Percentiles rank a stretch among this genome's conserved stretches.
These are phyloP conservation scores for Caenorhabditis plicata DNA, from an alignment of 2,888 invertebrate genomes.

Conservation along the genomic window DNA sequence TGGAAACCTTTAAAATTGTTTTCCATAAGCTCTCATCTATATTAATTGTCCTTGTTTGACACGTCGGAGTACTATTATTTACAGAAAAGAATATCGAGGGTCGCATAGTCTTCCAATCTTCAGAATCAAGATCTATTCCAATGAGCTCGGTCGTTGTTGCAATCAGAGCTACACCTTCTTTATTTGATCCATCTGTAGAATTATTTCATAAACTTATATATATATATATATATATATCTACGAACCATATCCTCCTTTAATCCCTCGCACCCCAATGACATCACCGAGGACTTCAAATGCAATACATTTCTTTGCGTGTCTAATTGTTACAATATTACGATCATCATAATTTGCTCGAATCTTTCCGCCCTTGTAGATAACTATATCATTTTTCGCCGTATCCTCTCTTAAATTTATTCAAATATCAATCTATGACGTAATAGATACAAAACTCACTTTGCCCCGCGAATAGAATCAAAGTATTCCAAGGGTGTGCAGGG, in stretches of 20 bases:
- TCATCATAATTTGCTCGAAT: slow-evolving; percentile 19
- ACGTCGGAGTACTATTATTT: slow-evolving; percentile 18
- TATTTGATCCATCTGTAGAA: slow-evolving; percentile 1
- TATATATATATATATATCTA: neutral
- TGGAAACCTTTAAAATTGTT: slow-evolving; percentile 4
- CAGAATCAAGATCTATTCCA: slow-evolving; percentile 12
- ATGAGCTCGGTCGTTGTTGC: slow-evolving; percentile 22
- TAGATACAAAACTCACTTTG: neutral
- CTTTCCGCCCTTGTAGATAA: slow-evolving; percentile 21
- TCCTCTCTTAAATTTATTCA: neutral
- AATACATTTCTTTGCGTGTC: neutral
- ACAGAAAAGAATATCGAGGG: slow-evolving; percentile 14
- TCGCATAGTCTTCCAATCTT: slow-evolving; percentile 5
- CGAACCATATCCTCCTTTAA: neutral
- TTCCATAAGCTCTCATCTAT: slow-evolving; percentile 20
- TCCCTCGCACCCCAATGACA: slow-evolving; percentile 8
- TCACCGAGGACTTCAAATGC: slow-evolving; percentile 10
- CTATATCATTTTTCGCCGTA: neutral
- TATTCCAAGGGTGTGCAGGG: slow-evolving; percentile 14
- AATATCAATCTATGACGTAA: too few relatives aligned
- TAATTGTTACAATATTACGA: slow-evolving; percentile 4
- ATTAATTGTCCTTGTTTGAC: slow-evolving; percentile 9
- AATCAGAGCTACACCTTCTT: slow-evolving; percentile 12
- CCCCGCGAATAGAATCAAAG: slow-evolving; percentile 8
- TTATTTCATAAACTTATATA: neutral